Percentiles rank a stretch among this genome's conserved stretches.
Conservation (phyloP, 1,140 invertebrate species). For the Thaumetopoea pityocampa region DNA sequence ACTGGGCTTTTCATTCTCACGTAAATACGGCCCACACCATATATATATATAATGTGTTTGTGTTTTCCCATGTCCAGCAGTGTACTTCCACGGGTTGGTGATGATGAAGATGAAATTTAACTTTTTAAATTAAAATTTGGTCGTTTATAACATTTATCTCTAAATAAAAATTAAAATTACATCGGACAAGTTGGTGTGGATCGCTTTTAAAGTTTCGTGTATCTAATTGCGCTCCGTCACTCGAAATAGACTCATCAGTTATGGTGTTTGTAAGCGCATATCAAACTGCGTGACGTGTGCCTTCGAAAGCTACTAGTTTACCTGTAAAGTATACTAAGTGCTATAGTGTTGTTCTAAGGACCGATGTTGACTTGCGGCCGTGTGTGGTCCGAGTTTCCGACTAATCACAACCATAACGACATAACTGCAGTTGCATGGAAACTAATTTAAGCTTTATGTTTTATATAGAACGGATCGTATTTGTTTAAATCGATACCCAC, state of each 20-base stretch:
- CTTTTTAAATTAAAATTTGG: too few relatives aligned
- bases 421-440: constrained; percentile 14
- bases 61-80: too few relatives aligned
- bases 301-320: constrained; percentile 57
- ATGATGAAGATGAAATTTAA: too few relatives aligned
- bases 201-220: not conserved
- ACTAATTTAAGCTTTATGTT: constrained; percentile 27
- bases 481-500: not conserved
- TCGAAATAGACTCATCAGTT: constrained; percentile 5
- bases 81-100: too few relatives aligned
- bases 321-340: constrained; percentile 68
- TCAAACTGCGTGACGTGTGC: constrained; percentile 35
- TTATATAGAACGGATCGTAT: not conserved
- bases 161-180: too few relatives aligned
- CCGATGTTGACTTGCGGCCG: constrained; percentile 55
- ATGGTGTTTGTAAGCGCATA: constrained; percentile 12
- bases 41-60: too few relatives aligned
- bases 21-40: too few relatives aligned
- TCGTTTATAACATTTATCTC: too few relatives aligned
- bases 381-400: constrained; percentile 58
- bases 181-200: too few relatives aligned
- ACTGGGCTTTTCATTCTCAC: too few relatives aligned
- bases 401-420: constrained; percentile 26
- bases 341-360: constrained; percentile 65
- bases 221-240: constrained; percentile 4